Conservation (phyloP, 2,797 vertebrate species). For the Pantherophis vulpinus region DNA sequence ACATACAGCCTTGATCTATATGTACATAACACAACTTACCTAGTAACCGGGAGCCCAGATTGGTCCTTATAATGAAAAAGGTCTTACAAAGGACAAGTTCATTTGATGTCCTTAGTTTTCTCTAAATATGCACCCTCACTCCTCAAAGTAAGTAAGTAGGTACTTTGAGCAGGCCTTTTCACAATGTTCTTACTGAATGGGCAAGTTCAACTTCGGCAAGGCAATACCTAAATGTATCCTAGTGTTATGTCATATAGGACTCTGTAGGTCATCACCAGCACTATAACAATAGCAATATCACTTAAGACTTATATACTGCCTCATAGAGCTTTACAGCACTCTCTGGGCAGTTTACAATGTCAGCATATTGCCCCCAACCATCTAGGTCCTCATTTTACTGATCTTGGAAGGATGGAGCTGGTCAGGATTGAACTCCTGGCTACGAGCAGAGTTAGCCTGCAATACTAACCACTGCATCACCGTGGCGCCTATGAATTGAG, state of each 20-base stretch:
- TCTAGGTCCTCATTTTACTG: neutral
- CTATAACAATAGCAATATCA: neutral
- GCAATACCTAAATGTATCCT: neutral
- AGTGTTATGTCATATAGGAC: neutral
- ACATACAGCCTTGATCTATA: neutral
- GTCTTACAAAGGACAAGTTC: neutral
- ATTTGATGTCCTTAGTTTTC: neutral
- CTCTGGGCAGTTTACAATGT: neutral
- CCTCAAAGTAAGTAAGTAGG: neutral
- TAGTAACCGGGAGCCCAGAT: neutral
- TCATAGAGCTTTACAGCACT: neutral
- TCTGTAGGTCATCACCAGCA: neutral
- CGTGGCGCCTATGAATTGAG: neutral
- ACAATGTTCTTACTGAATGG: neutral
- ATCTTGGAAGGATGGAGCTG: neutral
- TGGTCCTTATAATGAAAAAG: neutral
- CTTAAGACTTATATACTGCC: neutral
- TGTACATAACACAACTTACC: neutral
- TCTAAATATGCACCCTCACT: neutral
- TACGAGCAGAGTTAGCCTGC: neutral
- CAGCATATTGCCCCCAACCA: neutral
- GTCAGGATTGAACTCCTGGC: neutral
- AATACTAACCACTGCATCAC: neutral
- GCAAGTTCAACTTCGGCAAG: neutral
- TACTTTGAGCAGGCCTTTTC: neutral